phyloP scores from a whole-genome alignment of 2,113 vertebrate species.

The Laticauda colubrina region DNA sequence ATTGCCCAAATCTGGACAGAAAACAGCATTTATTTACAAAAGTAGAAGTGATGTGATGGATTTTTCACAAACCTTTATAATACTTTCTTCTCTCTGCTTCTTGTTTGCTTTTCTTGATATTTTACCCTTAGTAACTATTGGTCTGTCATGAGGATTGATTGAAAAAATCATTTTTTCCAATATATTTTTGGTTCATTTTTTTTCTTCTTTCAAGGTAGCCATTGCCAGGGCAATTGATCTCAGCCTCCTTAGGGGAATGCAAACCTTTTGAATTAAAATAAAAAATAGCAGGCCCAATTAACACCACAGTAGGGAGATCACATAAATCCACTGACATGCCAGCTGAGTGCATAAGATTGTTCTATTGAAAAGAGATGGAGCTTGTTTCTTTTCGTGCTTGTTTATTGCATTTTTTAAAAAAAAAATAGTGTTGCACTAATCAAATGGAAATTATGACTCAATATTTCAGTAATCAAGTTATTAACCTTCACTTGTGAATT shows the following conservation, averaged over 20 bases:
- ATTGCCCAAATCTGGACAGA: neutral
- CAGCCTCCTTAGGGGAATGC: neutral
- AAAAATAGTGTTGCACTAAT: neutral
- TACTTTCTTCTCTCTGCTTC: neutral
- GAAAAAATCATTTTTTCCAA: neutral
- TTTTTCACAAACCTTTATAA: neutral
- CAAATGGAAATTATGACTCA: neutral
- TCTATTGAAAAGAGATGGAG: neutral
- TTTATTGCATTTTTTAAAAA: neutral
- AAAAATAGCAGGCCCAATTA: neutral
- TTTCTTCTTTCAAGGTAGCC: neutral
- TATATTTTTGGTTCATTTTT: neutral
- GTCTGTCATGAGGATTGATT: neutral
- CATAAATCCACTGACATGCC: neutral
- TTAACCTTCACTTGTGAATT: neutral
- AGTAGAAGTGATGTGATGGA: neutral
- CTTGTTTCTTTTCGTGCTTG: neutral
- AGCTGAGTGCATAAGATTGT: neutral
- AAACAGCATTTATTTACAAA: neutral
- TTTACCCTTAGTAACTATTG: neutral
- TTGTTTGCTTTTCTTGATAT: neutral
- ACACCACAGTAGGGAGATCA: neutral
- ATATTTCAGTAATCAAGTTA: neutral
- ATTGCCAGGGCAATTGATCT: neutral
- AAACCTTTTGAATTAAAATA: neutral